These are phyloP conservation scores for Cyphomyrus discorhynchus DNA, from an alignment of 2,113 vertebrate genomes.

Conservation along the genomic window DNA sequence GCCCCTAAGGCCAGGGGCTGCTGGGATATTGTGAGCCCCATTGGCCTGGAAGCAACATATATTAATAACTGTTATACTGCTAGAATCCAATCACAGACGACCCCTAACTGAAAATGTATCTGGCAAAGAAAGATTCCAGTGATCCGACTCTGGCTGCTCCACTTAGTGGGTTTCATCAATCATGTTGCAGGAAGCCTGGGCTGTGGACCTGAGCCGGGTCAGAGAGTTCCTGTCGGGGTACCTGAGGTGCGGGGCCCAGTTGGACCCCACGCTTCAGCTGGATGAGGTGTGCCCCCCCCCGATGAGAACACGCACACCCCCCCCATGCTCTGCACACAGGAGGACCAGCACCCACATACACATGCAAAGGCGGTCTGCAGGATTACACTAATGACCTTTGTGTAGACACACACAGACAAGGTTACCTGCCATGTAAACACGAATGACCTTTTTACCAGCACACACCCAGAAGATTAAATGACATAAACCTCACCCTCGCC, in stretches of 20 bases:
- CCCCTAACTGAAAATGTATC: not conserved
- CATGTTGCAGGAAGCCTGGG: constrained; percentile 67
- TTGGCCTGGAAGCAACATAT: not conserved
- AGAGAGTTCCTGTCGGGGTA: constrained; percentile 68
- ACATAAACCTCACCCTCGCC: not conserved
- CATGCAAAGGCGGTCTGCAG: not conserved
- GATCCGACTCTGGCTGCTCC: not conserved
- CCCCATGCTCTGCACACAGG: not conserved
- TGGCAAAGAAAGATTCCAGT: not conserved
- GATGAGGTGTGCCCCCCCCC: constrained; percentile 60
- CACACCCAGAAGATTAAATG: not conserved
- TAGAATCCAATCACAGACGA: not conserved
- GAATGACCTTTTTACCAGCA: not conserved
- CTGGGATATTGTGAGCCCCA: not conserved
- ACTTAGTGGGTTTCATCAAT: not conserved
- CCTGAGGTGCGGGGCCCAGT: constrained; percentile 56
- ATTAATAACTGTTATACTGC: not conserved
- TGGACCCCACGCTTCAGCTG: constrained; percentile 70
- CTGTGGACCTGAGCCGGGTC: constrained; percentile 63
- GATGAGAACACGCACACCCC: too few relatives aligned
- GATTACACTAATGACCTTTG: not conserved
- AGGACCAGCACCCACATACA: not conserved
- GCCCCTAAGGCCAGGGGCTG: not conserved
- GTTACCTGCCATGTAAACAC: not conserved
- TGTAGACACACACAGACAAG: not conserved